Conservation (phyloP, 2,797 vertebrate species). For the Sphenodon punctatus region DNA sequence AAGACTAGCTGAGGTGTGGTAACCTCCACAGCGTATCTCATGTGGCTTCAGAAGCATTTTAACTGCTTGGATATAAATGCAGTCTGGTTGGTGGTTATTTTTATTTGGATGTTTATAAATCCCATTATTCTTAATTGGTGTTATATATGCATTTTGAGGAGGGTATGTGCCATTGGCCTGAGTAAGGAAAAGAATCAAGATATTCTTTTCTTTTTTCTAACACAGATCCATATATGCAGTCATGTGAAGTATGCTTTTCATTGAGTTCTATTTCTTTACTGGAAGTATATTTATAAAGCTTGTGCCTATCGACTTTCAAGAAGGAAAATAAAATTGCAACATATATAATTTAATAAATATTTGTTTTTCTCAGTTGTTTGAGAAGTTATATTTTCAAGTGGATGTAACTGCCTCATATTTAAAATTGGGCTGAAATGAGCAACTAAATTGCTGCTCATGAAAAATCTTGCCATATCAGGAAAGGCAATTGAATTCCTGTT, state of each 20-base stretch:
- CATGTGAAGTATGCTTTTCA: neutral
- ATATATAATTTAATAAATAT: fast-evolving
- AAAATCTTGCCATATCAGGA: too few species aligned
- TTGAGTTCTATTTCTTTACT: neutral
- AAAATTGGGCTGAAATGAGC: too few species aligned
- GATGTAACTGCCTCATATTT: too few species aligned
- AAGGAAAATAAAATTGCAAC: fast-evolving
- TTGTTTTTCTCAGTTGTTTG: neutral
- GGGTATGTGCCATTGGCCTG: neutral
- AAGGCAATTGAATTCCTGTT: too few species aligned
- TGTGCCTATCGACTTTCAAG: neutral
- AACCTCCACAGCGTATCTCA: too few species aligned
- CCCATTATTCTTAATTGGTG: neutral
- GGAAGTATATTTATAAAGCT: neutral
- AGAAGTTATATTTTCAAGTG: fast-evolving
- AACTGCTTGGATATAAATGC: neutral
- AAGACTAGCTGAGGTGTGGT: too few species aligned
- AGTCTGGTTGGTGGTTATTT: neutral
- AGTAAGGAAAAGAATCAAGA: too few species aligned
- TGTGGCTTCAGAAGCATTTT: too few species aligned
- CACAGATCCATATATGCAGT: too few species aligned
- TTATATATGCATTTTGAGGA: neutral
- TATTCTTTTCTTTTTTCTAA: too few species aligned
- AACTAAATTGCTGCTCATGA: too few species aligned
- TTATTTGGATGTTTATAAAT: neutral